Conservation (phyloP, 2,113 vertebrate genomes). For the Lagopus muta region DNA sequence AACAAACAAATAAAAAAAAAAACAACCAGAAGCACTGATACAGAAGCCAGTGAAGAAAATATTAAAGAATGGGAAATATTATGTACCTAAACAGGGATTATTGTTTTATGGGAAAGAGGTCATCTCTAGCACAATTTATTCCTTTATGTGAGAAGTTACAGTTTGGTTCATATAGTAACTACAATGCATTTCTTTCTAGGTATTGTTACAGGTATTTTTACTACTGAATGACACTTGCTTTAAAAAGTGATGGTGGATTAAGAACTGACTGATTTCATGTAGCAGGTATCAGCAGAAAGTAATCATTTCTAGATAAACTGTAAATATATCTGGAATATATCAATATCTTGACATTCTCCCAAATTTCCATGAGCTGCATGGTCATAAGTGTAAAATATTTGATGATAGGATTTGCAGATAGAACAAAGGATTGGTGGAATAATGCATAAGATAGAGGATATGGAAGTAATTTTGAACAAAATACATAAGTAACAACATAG, state of each 20-base stretch:
- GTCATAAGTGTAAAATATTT: background rate
- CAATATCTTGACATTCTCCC: background rate
- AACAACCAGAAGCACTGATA: background rate
- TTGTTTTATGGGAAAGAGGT: constrained; percentile 23
- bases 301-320: background rate
- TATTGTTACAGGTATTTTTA: background rate
- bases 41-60: background rate
- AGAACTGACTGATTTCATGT: background rate
- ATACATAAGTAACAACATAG: background rate
- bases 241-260: constrained; percentile 28
- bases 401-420: background rate
- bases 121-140: constrained; percentile 10
- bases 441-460: background rate
- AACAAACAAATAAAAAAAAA: background rate
- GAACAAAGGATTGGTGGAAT: background rate
- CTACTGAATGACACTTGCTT: constrained; percentile 26
- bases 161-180: constrained; percentile 49
- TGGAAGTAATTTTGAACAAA: background rate
- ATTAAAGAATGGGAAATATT: background rate
- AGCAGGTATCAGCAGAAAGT: constrained; percentile 26
- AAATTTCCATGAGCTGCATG: background rate
- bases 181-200: background rate
- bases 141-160: background rate
- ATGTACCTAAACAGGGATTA: background rate
- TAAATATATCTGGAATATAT: background rate